These are phyloP conservation scores for Sebastes kiyomatsui DNA, from an alignment of 2,797 vertebrate species.

Conservation along the genomic window DNA sequence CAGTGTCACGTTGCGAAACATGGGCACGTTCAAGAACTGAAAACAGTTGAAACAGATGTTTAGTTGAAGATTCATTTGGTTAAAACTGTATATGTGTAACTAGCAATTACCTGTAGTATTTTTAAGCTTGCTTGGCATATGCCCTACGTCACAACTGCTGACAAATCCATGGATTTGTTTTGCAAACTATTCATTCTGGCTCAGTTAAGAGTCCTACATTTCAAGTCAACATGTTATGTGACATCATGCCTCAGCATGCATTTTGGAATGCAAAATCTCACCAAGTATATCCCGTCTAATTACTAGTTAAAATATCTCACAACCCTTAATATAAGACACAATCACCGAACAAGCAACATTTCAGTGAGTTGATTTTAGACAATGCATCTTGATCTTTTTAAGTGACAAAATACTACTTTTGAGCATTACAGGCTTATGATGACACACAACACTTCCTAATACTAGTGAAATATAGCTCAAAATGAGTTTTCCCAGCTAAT, in stretches of 20 bases:
- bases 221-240: neutral
- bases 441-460: no score
- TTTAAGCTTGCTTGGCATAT: neutral
- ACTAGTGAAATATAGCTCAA: no score
- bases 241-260: neutral
- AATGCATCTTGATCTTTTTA: no score
- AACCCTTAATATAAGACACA: no score
- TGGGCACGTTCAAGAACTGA: constrained; percentile 96
- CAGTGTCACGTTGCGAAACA: constrained; percentile 97
- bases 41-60: neutral
- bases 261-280: no score
- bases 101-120: neutral
- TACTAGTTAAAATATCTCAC: no score
- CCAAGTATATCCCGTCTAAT: no score
- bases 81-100: neutral
- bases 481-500: no score
- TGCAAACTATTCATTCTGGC: neutral
- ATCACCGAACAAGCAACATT: no score
- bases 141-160: neutral
- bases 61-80: neutral
- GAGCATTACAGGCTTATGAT: no score
- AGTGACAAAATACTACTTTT: no score
- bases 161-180: neutral
- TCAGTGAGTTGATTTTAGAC: no score
- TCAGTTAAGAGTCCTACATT: neutral